Evolutionary conservation across 2,113 vertebrate genomes (phyloP).

Genomic region (Pedetes capensis): DNA sequence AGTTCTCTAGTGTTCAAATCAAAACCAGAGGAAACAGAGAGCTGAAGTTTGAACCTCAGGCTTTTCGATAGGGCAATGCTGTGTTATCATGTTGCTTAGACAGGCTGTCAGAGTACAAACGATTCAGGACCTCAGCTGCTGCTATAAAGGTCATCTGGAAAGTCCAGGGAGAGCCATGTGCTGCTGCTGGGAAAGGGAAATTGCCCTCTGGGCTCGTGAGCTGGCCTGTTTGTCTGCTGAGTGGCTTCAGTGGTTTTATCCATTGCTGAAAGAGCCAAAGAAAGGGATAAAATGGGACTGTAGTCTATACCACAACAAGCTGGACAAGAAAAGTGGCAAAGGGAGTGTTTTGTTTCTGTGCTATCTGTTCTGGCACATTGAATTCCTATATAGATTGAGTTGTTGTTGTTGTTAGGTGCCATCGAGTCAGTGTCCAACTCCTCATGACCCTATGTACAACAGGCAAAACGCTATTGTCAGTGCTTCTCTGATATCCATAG

Average conservation of each 20-base stretch:
- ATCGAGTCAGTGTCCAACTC: too few species aligned
- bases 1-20: background rate
- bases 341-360: constrained; percentile 9
- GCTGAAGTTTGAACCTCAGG: background rate
- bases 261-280: constrained; percentile 31
- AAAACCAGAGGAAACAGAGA: background rate
- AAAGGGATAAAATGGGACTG: constrained; percentile 44
- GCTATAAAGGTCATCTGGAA: constrained; percentile 32
- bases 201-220: constrained; percentile 48
- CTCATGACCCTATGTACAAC: too few species aligned
- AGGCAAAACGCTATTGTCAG: too few species aligned
- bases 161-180: constrained; percentile 21
- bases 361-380: background rate
- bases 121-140: background rate
- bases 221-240: constrained; percentile 30
- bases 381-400: background rate
- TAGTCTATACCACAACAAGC: constrained; percentile 28
- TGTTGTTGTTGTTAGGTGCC: too few species aligned
- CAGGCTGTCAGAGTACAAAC: constrained; percentile 23
- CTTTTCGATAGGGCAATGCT: background rate
- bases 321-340: background rate
- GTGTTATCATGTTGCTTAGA: constrained; percentile 33
- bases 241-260: constrained; percentile 67
- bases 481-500: too few species aligned
- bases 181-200: constrained; percentile 70